Evolutionary conservation across 2,797 vertebrate genomes (phyloP).

Genomic region (Cichlasoma orientale): DNA sequence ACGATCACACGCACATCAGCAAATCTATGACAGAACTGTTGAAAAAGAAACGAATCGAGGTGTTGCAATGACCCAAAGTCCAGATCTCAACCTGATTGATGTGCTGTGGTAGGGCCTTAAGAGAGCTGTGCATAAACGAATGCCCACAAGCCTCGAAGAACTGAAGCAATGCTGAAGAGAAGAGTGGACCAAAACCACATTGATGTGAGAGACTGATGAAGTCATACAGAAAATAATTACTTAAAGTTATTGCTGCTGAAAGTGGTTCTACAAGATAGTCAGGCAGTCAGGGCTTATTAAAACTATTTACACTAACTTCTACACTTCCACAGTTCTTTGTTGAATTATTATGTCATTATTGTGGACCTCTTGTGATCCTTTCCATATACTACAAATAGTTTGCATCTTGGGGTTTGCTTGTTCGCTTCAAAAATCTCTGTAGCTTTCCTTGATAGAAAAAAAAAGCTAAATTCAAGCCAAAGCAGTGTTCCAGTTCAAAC

Average conservation of each 20-base stretch:
- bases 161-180: not conserved
- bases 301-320: not conserved
- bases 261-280: not conserved
- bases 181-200: not conserved
- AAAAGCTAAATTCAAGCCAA: conserved; percentile 2
- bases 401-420: conserved; percentile 2
- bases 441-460: conserved; percentile 8
- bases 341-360: not conserved
- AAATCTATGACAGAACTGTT: not conserved
- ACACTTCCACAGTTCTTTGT: too few species aligned
- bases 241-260: not conserved
- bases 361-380: not conserved
- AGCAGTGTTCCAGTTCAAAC: not conserved
- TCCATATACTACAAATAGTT: not conserved
- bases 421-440: conserved; percentile 22
- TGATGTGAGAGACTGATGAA: not conserved
- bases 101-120: not conserved
- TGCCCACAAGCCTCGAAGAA: too few species aligned
- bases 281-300: not conserved
- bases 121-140: not conserved
- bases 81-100: not conserved
- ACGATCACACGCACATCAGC: not conserved
- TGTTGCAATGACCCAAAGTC: not conserved
- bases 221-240: not conserved
- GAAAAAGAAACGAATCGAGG: too few species aligned